Conservation (phyloP, 2,888 invertebrate species). For the Teleiodes luculella region DNA sequence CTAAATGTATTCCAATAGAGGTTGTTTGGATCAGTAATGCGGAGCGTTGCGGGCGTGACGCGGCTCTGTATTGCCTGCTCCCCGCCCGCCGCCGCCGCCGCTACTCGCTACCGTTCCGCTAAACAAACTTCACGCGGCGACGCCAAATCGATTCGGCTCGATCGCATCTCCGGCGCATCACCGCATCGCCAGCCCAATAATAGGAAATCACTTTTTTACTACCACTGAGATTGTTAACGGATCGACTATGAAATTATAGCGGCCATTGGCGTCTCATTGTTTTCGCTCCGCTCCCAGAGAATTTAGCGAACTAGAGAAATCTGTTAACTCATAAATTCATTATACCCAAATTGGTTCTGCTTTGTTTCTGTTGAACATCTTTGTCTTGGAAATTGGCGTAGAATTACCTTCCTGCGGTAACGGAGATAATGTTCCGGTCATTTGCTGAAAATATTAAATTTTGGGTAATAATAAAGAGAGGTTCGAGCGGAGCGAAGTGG, state of each 20-base stretch:
- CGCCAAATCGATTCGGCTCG: conserved; percentile 68
- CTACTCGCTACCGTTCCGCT: conserved; percentile 61
- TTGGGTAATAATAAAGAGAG: conserved; percentile 41
- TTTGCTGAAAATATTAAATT: conserved; percentile 61
- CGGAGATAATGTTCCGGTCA: conserved; percentile 44
- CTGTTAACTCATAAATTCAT: conserved; percentile 62
- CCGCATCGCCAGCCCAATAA: conserved; percentile 59
- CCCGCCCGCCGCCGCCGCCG: conserved; percentile 19
- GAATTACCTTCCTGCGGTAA: conserved; percentile 45
- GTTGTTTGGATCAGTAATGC: conserved; percentile 34
- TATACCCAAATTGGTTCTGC: conserved; percentile 61
- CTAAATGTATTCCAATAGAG: conserved; percentile 36
- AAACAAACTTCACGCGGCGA: conserved; percentile 75
- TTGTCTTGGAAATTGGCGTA: conserved; percentile 64
- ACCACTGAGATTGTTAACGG: conserved; percentile 59
- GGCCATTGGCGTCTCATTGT: conserved; percentile 56
- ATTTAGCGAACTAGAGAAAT: conserved; percentile 49
- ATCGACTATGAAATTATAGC: conserved; percentile 70
- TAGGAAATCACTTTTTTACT: conserved; percentile 68
- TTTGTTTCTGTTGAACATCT: conserved; percentile 73
- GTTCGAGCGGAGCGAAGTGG: conserved; percentile 50
- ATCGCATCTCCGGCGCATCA: conserved; percentile 53
- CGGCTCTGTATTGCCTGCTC: conserved; percentile 35
- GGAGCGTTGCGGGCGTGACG: conserved; percentile 43
- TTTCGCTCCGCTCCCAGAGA: conserved; percentile 56